phyloP scores from a whole-genome alignment of 2,888 invertebrate genomes.

The Hymenopus coronatus region DNA sequence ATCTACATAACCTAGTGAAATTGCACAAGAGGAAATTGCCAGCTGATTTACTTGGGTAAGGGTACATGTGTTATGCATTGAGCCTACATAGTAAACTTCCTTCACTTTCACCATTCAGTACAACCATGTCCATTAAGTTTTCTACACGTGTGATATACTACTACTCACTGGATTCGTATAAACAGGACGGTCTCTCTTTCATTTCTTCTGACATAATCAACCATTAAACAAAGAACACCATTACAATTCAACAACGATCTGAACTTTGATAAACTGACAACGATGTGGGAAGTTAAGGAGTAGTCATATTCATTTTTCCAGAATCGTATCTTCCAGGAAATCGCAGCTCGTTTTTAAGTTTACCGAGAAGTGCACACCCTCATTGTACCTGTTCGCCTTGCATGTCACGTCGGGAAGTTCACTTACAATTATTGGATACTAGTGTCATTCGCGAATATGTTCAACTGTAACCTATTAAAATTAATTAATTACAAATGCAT shows the following conservation, averaged over 20 bases:
- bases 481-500: not conserved
- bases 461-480: not conserved
- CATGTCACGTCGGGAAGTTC: not conserved
- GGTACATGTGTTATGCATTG: not conserved
- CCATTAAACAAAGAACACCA: not conserved
- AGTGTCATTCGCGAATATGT: not conserved
- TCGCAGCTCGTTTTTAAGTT: not conserved
- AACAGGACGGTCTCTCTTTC: constrained; percentile 26
- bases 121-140: not conserved
- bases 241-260: not conserved
- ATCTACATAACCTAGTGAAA: not conserved
- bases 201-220: constrained; percentile 32
- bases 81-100: not conserved
- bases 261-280: not conserved
- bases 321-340: constrained; percentile 5
- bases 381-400: not conserved
- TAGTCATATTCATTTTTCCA: not conserved
- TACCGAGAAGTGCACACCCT: constrained; percentile 8
- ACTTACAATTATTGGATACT: not conserved
- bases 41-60: not conserved
- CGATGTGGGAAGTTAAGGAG: not conserved
- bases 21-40: not conserved
- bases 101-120: not conserved
- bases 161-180: constrained; percentile 24
- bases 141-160: not conserved